Percentiles rank a stretch among this genome's conserved stretches.
Conservation (phyloP, 2,888 invertebrate genomes). For the Noctua fimbriata region DNA sequence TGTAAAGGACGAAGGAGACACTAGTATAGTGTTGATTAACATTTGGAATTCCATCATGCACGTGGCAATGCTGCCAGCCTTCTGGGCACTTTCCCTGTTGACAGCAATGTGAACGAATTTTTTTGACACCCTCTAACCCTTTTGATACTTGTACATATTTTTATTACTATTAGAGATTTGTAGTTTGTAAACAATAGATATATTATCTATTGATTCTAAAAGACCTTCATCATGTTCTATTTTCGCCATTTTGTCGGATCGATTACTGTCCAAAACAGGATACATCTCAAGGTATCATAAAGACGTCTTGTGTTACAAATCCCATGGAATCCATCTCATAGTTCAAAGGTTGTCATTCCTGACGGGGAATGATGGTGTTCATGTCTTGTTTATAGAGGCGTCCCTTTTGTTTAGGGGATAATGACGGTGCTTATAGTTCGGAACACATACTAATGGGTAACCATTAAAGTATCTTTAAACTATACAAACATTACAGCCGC, state of each 20-base stretch:
- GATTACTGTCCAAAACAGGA: background rate
- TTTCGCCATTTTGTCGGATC: background rate
- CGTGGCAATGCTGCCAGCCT: too few species aligned
- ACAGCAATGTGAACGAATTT: too few species aligned
- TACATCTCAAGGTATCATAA: background rate
- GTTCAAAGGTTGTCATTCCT: background rate
- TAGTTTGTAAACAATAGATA: too few species aligned
- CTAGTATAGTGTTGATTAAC: background rate
- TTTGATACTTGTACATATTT: too few species aligned
- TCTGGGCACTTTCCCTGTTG: too few species aligned
- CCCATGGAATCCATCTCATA: background rate
- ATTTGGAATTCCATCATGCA: background rate
- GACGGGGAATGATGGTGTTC: too few species aligned
- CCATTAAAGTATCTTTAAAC: background rate
- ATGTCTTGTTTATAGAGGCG: background rate
- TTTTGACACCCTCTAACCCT: too few species aligned
- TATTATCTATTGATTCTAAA: too few species aligned
- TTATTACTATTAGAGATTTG: too few species aligned
- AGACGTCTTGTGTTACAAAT: background rate
- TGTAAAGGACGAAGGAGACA: background rate
- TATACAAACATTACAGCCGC: background rate
- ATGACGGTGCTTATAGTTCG: background rate
- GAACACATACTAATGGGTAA: background rate
- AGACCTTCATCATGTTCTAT: background rate
- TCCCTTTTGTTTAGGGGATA: conserved; percentile 4